Evolutionary conservation across 2,113 vertebrate species (phyloP).

Genomic region (Dolichallabes microphthalmus): DNA sequence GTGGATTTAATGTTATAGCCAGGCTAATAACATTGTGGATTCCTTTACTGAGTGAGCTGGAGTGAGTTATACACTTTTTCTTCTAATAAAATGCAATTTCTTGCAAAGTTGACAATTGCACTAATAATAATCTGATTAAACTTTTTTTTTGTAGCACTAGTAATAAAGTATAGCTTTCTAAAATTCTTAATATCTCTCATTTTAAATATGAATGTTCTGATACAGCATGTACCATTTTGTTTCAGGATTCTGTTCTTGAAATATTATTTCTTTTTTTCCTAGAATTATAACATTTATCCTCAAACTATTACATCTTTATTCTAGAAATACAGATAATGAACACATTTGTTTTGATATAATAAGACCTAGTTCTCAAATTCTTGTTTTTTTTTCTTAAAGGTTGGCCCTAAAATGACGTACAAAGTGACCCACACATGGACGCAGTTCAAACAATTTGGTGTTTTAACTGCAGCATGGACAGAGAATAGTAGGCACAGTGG

Average conservation of each 20-base stretch:
- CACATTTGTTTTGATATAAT: background rate
- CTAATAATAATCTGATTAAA: background rate
- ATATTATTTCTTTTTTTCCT: background rate
- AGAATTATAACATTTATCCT: background rate
- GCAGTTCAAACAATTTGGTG: background rate
- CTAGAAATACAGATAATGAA: background rate
- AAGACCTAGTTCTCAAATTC: background rate
- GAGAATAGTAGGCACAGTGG: constrained; percentile 55
- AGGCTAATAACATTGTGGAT: no score
- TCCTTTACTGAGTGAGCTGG: background rate
- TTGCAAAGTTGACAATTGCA: background rate
- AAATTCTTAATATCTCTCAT: background rate
- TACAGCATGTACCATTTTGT: background rate
- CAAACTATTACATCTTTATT: background rate
- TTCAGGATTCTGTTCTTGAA: background rate
- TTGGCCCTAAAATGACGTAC: background rate
- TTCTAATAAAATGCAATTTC: no score
- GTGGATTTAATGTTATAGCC: no score
- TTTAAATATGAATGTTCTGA: background rate
- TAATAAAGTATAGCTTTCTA: background rate
- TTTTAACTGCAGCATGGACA: background rate
- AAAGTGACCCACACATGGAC: background rate
- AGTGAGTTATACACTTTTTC: background rate
- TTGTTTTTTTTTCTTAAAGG: background rate
- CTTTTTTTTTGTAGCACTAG: background rate